Conservation (phyloP, 2,113 vertebrate genomes). For the Calyptommatus sinebrachiatus region DNA sequence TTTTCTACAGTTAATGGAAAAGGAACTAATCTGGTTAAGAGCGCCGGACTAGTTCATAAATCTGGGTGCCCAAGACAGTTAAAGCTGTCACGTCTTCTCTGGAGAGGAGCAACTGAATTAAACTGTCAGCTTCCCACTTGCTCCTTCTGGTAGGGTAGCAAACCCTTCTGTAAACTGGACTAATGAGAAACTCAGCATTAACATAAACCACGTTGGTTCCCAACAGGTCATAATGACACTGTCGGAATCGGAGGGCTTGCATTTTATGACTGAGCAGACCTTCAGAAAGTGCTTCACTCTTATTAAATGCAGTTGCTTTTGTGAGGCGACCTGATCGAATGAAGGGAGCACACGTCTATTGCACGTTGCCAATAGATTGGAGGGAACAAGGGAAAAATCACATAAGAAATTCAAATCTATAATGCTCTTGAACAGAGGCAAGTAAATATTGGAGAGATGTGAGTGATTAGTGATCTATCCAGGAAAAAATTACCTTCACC, state of each 20-base stretch:
- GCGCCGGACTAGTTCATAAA: slow-evolving; percentile 75
- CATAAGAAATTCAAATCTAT: neutral
- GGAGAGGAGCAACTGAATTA: slow-evolving; percentile 60
- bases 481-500: neutral
- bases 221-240: neutral
- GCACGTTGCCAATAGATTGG: neutral
- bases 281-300: neutral
- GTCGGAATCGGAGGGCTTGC: neutral
- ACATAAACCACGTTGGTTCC: neutral
- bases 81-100: slow-evolving; percentile 75
- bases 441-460: slow-evolving; percentile 10
- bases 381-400: neutral
- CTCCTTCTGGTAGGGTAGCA: slow-evolving; percentile 65
- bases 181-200: slow-evolving; percentile 65
- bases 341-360: neutral
- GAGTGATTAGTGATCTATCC: neutral
- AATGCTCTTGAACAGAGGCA: neutral
- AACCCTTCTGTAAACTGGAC: slow-evolving; percentile 66
- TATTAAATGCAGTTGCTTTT: neutral
- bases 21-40: slow-evolving; percentile 86
- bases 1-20: slow-evolving; percentile 79
- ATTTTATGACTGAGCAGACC: neutral
- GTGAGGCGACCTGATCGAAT: neutral
- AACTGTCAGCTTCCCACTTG: slow-evolving; percentile 69
- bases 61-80: slow-evolving; percentile 65